Conservation (phyloP, 2,113 vertebrate species). For the Scatophagus argus region DNA sequence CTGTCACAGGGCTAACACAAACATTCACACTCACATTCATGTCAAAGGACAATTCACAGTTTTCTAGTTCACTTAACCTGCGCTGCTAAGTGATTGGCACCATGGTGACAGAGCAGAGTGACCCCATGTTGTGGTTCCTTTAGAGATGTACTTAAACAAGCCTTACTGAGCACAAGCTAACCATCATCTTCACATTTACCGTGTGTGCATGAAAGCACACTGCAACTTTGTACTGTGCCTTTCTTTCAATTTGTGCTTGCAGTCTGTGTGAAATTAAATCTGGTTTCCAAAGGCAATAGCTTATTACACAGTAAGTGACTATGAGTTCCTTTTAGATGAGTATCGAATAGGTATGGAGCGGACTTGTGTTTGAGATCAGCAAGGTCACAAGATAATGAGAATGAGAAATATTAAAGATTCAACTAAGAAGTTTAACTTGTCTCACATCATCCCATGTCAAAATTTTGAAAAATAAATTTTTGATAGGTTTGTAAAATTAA, state of each 20-base stretch:
- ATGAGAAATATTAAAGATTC: neutral
- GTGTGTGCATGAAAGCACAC: neutral
- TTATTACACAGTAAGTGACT: neutral
- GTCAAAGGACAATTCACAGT: neutral
- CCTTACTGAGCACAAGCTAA: too few relatives aligned
- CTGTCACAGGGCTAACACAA: neutral
- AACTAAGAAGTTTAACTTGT: too few relatives aligned
- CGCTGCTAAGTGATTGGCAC: neutral
- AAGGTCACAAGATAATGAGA: neutral
- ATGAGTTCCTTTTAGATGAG: neutral
- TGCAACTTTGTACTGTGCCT: neutral
- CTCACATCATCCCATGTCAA: too few relatives aligned
- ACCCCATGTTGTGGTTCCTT: neutral
- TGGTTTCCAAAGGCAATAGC: neutral
- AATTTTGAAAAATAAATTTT: neutral
- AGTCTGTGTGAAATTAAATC: constrained; percentile 13
- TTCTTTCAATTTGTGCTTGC: constrained; percentile 2
- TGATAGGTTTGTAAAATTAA: neutral
- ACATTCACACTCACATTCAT: neutral
- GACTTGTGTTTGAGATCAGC: neutral
- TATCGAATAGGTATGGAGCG: neutral
- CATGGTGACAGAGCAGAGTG: neutral
- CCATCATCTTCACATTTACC: neutral
- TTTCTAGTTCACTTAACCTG: neutral
- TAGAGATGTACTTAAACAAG: neutral